A percentile compares a stretch with the other conserved stretches of the same genome.
Evolutionary conservation across 1,140 invertebrate species (phyloP).

Genomic region (Dendroctonus valens): DNA sequence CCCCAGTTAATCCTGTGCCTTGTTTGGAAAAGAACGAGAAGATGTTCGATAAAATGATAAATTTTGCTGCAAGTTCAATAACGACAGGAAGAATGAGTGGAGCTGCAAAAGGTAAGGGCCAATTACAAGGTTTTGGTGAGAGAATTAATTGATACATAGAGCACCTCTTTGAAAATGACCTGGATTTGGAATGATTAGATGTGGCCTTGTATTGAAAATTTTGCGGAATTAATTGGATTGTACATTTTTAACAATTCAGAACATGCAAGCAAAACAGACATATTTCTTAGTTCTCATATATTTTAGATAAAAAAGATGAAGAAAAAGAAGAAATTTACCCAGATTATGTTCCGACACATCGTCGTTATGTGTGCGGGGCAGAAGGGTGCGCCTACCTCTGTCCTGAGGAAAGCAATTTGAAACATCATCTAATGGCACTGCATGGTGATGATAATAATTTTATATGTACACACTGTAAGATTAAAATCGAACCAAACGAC

Average conservation of each 20-base stretch:
- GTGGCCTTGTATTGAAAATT: no score
- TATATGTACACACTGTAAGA: conserved; percentile 68
- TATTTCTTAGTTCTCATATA: no score
- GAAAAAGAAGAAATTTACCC: conserved; percentile 51
- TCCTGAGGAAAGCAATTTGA: conserved; percentile 68
- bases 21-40: conserved; percentile 73
- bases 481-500: conserved; percentile 40
- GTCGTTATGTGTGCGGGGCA: conserved; percentile 69
- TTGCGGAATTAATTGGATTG: no score
- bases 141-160: no score
- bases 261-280: no score
- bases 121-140: no score
- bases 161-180: no score
- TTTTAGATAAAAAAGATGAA: conserved; percentile 25
- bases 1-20: conserved; percentile 76
- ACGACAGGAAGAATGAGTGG: conserved; percentile 47
- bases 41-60: conserved; percentile 83
- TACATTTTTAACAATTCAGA: no score
- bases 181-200: no score
- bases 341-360: conserved; percentile 63
- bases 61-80: conserved; percentile 70
- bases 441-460: conserved; percentile 63
- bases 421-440: conserved; percentile 68
- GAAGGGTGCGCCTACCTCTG: conserved; percentile 69
- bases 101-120: conserved; percentile 33